Conservation (phyloP, 1,140 invertebrate species). For the Polypedilum vanderplanki region DNA sequence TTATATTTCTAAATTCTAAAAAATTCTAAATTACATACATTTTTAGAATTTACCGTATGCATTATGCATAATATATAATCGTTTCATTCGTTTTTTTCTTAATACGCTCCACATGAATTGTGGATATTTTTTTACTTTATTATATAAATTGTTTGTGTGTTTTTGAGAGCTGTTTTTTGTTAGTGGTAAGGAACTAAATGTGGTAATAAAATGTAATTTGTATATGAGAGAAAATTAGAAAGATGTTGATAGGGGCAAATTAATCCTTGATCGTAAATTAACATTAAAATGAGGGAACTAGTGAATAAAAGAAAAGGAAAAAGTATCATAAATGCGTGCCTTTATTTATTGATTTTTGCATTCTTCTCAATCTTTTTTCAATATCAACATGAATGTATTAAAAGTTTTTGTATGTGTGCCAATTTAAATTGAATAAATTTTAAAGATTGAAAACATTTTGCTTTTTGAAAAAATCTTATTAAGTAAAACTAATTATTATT, state of each 20-base stretch:
- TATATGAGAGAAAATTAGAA: no score
- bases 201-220: no score
- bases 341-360: neutral
- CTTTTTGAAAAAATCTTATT: neutral
- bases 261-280: neutral
- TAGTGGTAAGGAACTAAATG: no score
- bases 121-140: neutral
- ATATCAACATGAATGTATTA: neutral
- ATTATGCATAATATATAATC: constrained; percentile 4
- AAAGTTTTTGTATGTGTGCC: neutral
- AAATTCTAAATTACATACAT: constrained; percentile 10
- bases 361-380: neutral
- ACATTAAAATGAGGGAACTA: neutral
- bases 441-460: constrained; percentile 14
- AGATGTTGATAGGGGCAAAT: neutral
- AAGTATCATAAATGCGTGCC: neutral
- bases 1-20: neutral
- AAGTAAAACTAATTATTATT: neutral
- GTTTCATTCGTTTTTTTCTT: constrained; percentile 6
- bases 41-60: constrained; percentile 3
- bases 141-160: no score
- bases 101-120: constrained; percentile 11
- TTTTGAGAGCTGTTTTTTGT: no score
- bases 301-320: neutral
- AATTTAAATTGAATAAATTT: constrained; percentile 15